A percentile compares a stretch with the other conserved stretches of the same genome.
These are phyloP conservation scores for Calameuta pallipes DNA, from an alignment of 2,888 invertebrate species.

Conservation along the genomic window DNA sequence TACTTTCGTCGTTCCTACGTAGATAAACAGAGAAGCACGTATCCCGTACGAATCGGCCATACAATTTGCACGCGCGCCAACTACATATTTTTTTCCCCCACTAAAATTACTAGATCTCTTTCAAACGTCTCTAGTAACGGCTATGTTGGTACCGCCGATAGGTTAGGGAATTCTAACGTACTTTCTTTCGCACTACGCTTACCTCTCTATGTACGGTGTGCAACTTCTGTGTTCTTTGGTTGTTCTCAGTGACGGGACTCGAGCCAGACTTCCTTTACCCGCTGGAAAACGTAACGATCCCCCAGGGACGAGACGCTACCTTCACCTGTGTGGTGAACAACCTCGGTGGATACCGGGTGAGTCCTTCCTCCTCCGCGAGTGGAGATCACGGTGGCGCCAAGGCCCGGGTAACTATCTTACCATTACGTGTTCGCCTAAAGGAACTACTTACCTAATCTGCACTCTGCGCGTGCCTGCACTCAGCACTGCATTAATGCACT, in stretches of 20 bases:
- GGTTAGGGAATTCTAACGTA: background rate
- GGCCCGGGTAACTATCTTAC: slow-evolving; percentile 64
- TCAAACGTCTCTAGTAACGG: too few relatives aligned
- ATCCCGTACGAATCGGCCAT: background rate
- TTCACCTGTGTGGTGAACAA: slow-evolving; percentile 89
- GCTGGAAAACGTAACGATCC: slow-evolving; percentile 85
- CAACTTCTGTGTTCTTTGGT: background rate
- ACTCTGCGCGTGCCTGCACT: slow-evolving; percentile 53
- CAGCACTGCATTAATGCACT: slow-evolving; percentile 54
- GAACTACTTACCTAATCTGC: slow-evolving; percentile 7
- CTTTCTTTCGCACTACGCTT: accelerated
- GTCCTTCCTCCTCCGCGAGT: slow-evolving; percentile 72
- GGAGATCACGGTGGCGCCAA: slow-evolving; percentile 63
- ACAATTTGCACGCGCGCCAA: background rate
- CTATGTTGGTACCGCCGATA: too few relatives aligned
- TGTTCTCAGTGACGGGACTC: slow-evolving; percentile 74
- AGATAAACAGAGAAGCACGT: background rate
- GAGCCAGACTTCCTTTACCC: slow-evolving; percentile 85
- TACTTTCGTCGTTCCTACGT: slow-evolving; percentile 23
- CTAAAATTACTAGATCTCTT: background rate
- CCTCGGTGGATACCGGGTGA: slow-evolving; percentile 84
- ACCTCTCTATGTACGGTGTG: background rate
- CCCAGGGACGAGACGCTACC: slow-evolving; percentile 85
- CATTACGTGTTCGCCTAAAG: slow-evolving; percentile 29
- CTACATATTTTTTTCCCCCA: background rate